Conservation (phyloP, 1,140 invertebrate genomes). For the Lutraria rhynchaena region DNA sequence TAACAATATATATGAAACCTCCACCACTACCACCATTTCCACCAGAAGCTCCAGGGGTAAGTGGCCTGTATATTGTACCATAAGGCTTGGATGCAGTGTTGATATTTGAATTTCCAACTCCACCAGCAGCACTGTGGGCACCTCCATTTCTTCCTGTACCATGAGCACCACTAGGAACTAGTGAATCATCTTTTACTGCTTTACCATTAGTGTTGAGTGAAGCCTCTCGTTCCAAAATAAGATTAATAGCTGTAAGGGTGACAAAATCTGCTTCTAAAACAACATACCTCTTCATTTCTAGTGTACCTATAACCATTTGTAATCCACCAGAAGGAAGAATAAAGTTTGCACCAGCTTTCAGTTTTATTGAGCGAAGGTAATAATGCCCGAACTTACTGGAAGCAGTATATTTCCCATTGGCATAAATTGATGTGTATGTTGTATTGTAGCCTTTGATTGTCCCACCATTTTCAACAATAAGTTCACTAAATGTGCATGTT, state of each 20-base stretch:
- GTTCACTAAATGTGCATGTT: conserved; percentile 68
- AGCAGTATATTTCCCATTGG: conserved; percentile 56
- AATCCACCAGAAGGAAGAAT: conserved; percentile 57
- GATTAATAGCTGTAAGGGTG: conserved; percentile 59
- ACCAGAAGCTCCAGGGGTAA: conserved; percentile 63
- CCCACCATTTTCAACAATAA: conserved; percentile 67
- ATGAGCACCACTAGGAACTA: conserved; percentile 53
- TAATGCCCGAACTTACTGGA: conserved; percentile 64
- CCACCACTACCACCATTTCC: conserved; percentile 68
- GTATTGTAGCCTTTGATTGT: conserved; percentile 61
- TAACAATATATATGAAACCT: conserved; percentile 64
- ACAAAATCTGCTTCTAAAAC: conserved; percentile 62
- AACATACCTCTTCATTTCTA: conserved; percentile 70
- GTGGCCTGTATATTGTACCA: conserved; percentile 69
- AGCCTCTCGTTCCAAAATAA: conserved; percentile 68
- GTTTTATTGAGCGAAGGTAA: conserved; percentile 57
- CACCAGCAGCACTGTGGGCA: conserved; percentile 68
- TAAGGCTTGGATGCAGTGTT: conserved; percentile 61
- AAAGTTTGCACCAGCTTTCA: conserved; percentile 67
- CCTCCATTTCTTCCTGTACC: conserved; percentile 65
- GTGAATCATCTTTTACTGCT: conserved; percentile 26
- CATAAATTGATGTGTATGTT: conserved; percentile 68
- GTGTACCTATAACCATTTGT: conserved; percentile 59
- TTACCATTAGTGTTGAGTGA: conserved; percentile 64
- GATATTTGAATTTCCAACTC: conserved; percentile 54